These are phyloP conservation scores for Aphelinus atriplicis DNA, from an alignment of 1,140 invertebrate genomes.

Conservation along the genomic window DNA sequence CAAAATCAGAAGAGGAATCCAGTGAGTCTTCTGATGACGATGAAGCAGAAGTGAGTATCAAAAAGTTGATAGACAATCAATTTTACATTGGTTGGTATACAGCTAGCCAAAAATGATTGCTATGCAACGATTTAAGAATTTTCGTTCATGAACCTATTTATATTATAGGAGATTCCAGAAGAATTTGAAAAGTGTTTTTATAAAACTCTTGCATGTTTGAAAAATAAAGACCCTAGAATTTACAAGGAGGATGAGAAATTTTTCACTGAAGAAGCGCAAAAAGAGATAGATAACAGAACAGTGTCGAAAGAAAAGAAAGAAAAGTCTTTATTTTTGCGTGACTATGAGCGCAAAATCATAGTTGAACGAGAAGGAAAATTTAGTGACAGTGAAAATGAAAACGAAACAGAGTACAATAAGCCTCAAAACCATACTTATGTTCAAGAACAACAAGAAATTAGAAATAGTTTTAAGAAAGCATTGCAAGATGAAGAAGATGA, in stretches of 20 bases:
- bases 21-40: conserved; percentile 73
- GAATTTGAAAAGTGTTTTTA: conserved; percentile 85
- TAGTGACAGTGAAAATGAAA: conserved; percentile 68
- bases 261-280: conserved; percentile 69
- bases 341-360: conserved; percentile 83
- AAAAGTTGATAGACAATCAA: too few species aligned
- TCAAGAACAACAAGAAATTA: conserved; percentile 77
- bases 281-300: conserved; percentile 45
- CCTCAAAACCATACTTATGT: conserved; percentile 69
- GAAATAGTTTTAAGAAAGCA: conserved; percentile 72
- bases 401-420: conserved; percentile 37
- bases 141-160: conserved; percentile 16
- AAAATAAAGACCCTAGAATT: conserved; percentile 88
- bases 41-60: conserved; percentile 65
- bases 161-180: conserved; percentile 52
- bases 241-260: conserved; percentile 83
- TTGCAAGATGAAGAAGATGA: conserved; percentile 66
- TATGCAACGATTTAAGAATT: background rate
- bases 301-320: conserved; percentile 63
- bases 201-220: conserved; percentile 84
- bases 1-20: conserved; percentile 57
- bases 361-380: conserved; percentile 75
- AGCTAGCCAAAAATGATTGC: background rate
- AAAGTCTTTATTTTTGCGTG: conserved; percentile 77
- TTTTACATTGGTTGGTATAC: too few species aligned